Conservation (phyloP, 2,113 vertebrate species). For the Chitala chitala region DNA sequence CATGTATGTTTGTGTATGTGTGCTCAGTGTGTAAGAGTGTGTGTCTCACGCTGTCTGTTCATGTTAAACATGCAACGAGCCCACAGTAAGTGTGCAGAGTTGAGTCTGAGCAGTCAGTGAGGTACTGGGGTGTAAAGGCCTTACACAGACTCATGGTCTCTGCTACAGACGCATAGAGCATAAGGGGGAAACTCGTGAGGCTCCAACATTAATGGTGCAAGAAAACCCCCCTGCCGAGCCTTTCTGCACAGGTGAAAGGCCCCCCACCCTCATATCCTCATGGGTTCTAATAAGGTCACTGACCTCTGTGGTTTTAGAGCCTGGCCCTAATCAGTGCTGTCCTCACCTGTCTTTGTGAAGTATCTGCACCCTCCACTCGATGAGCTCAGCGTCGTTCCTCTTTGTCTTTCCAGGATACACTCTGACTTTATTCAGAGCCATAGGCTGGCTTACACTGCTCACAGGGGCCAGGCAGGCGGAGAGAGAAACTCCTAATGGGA, state of each 20-base stretch:
- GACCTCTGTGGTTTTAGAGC: constrained; percentile 73
- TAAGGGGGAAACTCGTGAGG: constrained; percentile 19
- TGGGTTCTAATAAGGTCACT: constrained; percentile 75
- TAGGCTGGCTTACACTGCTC: constrained; percentile 85
- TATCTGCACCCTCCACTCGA: constrained; percentile 64
- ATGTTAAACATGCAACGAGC: neutral
- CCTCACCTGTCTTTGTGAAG: constrained; percentile 86
- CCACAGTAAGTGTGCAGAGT: neutral
- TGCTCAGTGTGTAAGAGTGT: constrained; percentile 2
- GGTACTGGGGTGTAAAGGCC: too few species aligned
- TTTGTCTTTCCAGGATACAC: constrained; percentile 76
- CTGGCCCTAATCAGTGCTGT: constrained; percentile 62
- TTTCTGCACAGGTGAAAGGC: constrained; percentile 72
- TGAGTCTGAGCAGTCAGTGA: neutral
- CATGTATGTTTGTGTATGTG: constrained; percentile 12
- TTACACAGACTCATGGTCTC: too few species aligned
- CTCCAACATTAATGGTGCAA: constrained; percentile 37
- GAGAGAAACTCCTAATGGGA: neutral
- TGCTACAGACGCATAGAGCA: too few species aligned
- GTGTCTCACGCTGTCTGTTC: constrained; percentile 10
- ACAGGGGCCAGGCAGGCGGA: constrained; percentile 62
- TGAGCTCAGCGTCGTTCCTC: constrained; percentile 64
- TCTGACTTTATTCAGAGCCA: constrained; percentile 86
- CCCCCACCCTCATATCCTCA: constrained; percentile 66
- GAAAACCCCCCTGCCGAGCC: constrained; percentile 36